Percentiles rank a stretch among this genome's conserved stretches.
Conservation (phyloP, 2,888 invertebrate species). For the Epicampocera succincta region DNA sequence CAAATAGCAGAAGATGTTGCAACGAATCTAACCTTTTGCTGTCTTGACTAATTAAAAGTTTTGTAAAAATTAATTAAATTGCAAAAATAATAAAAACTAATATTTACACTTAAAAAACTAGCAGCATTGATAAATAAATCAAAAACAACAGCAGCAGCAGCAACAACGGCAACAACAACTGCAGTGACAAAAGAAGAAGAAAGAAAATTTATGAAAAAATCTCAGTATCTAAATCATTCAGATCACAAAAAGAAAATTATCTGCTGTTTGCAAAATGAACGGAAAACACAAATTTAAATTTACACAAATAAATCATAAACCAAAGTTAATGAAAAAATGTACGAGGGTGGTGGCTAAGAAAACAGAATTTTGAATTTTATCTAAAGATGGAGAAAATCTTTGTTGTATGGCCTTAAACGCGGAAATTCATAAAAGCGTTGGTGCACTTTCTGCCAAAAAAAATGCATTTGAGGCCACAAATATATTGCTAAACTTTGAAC, state of each 20-base stretch:
- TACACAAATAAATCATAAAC: constrained; percentile 28
- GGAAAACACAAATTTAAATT: constrained; percentile 1
- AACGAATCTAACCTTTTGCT: constrained; percentile 16
- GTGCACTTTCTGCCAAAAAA: too few species aligned
- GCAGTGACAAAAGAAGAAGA: too few species aligned
- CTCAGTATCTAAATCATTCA: constrained; percentile 50
- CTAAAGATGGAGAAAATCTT: too few species aligned
- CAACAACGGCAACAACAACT: too few species aligned
- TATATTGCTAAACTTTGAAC: too few species aligned
- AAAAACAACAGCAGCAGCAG: constrained; percentile 20
- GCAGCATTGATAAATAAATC: constrained; percentile 27
- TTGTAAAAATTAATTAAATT: constrained; percentile 59
- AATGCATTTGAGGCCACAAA: too few species aligned
- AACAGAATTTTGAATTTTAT: too few species aligned
- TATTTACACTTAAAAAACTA: constrained; percentile 19
- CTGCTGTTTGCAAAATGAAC: constrained; percentile 1
- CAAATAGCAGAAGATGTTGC: background rate
- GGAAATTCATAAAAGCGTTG: too few species aligned
- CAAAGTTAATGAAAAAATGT: background rate
- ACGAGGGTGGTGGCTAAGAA: background rate
- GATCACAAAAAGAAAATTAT: constrained; percentile 31
- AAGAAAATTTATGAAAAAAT: constrained; percentile 20
- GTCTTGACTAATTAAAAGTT: constrained; percentile 55
- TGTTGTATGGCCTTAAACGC: too few species aligned
- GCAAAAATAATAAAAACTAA: constrained; percentile 46